phyloP scores from a whole-genome alignment of 2,888 invertebrate genomes.

The Galerucella calmariensis region DNA sequence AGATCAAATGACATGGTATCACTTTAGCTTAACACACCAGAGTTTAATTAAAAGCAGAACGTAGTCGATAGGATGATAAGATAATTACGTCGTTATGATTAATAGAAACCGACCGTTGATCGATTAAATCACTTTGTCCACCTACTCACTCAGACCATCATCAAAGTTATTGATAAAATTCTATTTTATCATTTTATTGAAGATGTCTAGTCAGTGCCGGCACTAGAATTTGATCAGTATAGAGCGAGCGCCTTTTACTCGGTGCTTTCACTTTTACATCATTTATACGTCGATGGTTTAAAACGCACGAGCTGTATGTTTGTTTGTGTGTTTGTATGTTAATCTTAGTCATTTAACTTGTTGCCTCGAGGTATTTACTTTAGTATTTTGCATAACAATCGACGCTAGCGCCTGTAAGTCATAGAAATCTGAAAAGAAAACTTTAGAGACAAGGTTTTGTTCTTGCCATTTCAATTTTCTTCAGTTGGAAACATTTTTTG shows the following conservation, averaged over 20 bases:
- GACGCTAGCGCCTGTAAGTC: slow-evolving; percentile 19
- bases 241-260: no score
- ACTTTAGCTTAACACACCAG: slow-evolving; percentile 15
- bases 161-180: no score
- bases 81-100: slow-evolving; percentile 11
- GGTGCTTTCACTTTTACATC: no score
- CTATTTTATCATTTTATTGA: no score
- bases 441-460: slow-evolving; percentile 13
- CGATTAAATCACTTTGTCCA: neutral
- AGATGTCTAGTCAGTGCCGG: no score
- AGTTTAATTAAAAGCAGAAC: slow-evolving; percentile 20
- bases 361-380: neutral
- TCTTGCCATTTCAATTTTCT: neutral
- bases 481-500: no score
- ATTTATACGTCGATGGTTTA: no score
- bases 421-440: slow-evolving; percentile 23
- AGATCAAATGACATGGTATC: slow-evolving; percentile 31
- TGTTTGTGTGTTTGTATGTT: no score
- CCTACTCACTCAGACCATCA: no score
- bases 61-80: slow-evolving; percentile 7
- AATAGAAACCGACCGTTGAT: slow-evolving; percentile 1
- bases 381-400: slow-evolving; percentile 3
- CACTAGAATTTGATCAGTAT: no score
- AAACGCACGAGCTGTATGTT: no score
- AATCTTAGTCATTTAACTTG: slow-evolving; percentile 14